These are phyloP conservation scores for Callyntrura sp. DNA, from an alignment of 2,888 invertebrate genomes.

Conservation along the genomic window DNA sequence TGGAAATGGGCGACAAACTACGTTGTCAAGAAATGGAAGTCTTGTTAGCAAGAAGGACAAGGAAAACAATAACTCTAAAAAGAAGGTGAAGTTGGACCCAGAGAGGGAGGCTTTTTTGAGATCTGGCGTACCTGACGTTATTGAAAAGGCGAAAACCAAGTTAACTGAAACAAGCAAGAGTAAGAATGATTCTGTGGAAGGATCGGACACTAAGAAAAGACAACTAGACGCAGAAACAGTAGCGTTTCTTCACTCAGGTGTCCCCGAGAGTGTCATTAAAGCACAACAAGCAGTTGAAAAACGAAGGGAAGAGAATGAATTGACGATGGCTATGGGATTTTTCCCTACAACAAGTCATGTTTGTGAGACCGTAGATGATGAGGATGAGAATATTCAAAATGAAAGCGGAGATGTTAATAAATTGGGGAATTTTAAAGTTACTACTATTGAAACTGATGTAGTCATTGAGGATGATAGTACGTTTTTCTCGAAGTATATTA, in stretches of 20 bases:
- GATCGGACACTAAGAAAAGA: neutral
- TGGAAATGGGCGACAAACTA: constrained; percentile 24
- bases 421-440: too few relatives aligned
- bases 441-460: too few relatives aligned
- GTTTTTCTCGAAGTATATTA: neutral
- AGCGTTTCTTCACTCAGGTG: constrained; percentile 82
- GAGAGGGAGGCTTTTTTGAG: constrained; percentile 79
- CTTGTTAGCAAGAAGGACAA: constrained; percentile 31
- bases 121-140: constrained; percentile 80
- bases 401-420: too few relatives aligned
- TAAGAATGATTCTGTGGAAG: neutral
- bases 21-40: constrained; percentile 38
- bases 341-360: constrained; percentile 79
- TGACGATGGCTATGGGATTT: constrained; percentile 63
- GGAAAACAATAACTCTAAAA: constrained; percentile 64
- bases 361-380: neutral
- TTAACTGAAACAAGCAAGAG: constrained; percentile 28
- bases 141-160: constrained; percentile 73
- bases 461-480: neutral
- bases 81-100: constrained; percentile 69
- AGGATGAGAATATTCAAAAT: neutral
- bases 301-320: constrained; percentile 76
- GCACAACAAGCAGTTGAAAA: constrained; percentile 77
- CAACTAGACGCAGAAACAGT: constrained; percentile 68
- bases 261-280: constrained; percentile 79